Conservation (phyloP, 2,888 invertebrate species). For the Ormia ochracea region DNA sequence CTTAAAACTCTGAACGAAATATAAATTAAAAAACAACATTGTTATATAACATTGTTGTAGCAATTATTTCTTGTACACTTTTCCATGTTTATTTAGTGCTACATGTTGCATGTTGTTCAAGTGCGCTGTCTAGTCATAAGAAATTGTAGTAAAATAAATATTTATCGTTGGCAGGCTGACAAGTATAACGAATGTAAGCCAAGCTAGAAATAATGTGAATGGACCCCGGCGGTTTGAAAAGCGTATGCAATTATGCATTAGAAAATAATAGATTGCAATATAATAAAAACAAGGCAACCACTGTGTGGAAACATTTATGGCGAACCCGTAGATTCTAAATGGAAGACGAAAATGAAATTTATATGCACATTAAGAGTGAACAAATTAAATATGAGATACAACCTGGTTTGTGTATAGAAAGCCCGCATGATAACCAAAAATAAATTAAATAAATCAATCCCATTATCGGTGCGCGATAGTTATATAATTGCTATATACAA, state of each 20-base stretch:
- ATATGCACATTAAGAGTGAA: too few relatives aligned
- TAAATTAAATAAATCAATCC: too few relatives aligned
- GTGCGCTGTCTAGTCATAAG: neutral
- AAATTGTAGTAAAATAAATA: conserved; percentile 1
- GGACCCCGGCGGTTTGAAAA: conserved; percentile 11
- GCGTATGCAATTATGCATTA: conserved; percentile 3
- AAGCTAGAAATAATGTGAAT: conserved; percentile 26
- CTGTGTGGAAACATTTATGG: conserved; percentile 6
- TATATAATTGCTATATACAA: too few relatives aligned
- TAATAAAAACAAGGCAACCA: neutral
- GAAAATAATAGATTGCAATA: conserved; percentile 14
- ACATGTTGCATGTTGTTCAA: conserved; percentile 25
- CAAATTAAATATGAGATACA: neutral
- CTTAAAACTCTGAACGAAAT: too few relatives aligned
- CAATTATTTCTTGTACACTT: conserved; percentile 4
- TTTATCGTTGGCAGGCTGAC: conserved; percentile 2
- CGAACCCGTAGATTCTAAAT: conserved; percentile 3
- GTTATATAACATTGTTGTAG: conserved; percentile 23
- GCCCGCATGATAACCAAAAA: neutral
- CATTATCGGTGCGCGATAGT: too few relatives aligned
- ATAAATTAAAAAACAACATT: too few relatives aligned
- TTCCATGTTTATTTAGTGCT: conserved; percentile 10
- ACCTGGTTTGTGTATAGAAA: neutral
- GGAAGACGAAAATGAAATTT: too few relatives aligned
- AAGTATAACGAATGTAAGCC: neutral